Base-by-base conservation (phyloP, 2,113 vertebrate genomes). In the Euleptes europaea region DNA sequence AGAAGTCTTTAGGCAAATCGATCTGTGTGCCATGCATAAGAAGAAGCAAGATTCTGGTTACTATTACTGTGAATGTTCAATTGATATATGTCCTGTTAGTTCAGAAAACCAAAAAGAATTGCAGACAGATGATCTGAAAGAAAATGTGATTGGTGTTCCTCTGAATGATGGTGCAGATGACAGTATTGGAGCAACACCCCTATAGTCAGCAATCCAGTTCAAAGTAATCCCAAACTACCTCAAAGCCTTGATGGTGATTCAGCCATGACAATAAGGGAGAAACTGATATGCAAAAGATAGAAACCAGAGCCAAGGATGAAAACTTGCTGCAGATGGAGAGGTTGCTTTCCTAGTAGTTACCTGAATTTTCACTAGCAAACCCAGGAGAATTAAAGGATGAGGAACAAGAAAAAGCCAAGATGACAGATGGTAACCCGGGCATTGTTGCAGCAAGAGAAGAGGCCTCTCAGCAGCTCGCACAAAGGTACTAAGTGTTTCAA, bases 1-100 rank as follows among this genome's bases (percentile, higher is more conserved):
- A 28, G 89, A 94, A 81, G 44, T 91, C 57, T 86, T 95, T 28
- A 82, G 44, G 33, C 86, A 60, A 69, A 90, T 91, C 80, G 94
- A 94, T 84, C 94, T 96, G 28, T 95, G 94, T 23, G 92, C 94
- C 51, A 94, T 94, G 93, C 92, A 47, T 23, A 94, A 94, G 80
- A 93, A 94, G 85, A 89, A 93, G 71, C 92, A 94, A 65, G 71
- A 91, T 60, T 94, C 94, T 89, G 93, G 89, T 33, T 95, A 89
- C n/a, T 92, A 93, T 49, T 72, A 88, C 0, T 94, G 91, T 0
- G 94, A 94, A 66, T 91, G 80, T 15, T 94, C 91, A 40, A 88
- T 92, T 54, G 26, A 69, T 1, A 70, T 94, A 88, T 60, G 44
- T 11, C 69, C 69, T 4, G 1, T 4, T 0, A 15, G 6, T 35